Percentiles rank a stretch among this genome's conserved stretches.
Evolutionary conservation across 1,140 invertebrate species (phyloP).

Genomic region (Megalonaias nervosa): DNA sequence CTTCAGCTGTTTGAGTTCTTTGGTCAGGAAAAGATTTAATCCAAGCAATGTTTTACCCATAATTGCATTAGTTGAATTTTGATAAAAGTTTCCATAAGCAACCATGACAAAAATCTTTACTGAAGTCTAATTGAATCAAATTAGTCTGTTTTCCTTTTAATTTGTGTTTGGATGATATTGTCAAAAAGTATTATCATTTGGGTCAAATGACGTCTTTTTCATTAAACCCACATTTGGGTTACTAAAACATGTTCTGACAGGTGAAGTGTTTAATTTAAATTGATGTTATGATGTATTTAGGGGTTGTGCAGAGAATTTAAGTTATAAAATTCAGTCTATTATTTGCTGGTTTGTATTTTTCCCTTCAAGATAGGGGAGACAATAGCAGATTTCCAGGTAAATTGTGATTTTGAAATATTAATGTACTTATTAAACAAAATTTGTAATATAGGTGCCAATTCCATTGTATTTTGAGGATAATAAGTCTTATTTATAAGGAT

Average conservation of each 20-base stretch:
- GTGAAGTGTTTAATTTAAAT: constrained; percentile 9
- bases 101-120: constrained; percentile 41
- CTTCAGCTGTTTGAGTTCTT: constrained; percentile 30
- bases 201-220: constrained; percentile 23
- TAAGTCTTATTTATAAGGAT: too few relatives aligned
- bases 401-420: too few relatives aligned
- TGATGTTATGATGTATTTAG: constrained; percentile 29
- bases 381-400: too few relatives aligned
- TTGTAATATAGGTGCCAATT: too few relatives aligned
- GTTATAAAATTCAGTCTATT: constrained; percentile 25
- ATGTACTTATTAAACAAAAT: too few relatives aligned
- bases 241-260: constrained; percentile 32
- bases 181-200: constrained; percentile 27
- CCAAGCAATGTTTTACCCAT: constrained; percentile 21
- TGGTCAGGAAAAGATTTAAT: constrained; percentile 24
- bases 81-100: constrained; percentile 24
- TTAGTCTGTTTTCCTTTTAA: constrained; percentile 24
- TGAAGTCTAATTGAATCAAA: constrained; percentile 24
- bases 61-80: constrained; percentile 24
- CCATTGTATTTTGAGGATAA: too few relatives aligned
- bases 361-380: constrained; percentile 27
- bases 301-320: constrained; percentile 14
- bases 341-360: constrained; percentile 14
- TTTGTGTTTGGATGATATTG: constrained; percentile 2
- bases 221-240: constrained; percentile 33